These are phyloP conservation scores for Puntigrus tetrazona DNA, from an alignment of 2,113 vertebrate species.

Conservation along the genomic window DNA sequence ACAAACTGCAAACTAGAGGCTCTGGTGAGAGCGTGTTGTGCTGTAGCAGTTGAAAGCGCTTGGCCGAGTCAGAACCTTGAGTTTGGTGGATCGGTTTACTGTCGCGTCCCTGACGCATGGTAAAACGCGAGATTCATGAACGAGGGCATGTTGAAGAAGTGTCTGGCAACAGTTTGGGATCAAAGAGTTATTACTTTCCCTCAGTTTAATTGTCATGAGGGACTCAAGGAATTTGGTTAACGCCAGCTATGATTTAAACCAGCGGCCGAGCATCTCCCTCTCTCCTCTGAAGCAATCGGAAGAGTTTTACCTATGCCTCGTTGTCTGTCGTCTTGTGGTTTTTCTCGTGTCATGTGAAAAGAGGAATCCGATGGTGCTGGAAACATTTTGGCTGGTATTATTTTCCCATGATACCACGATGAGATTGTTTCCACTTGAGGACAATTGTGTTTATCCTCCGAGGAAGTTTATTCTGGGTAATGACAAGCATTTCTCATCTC, in stretches of 20 bases:
- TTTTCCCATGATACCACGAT: slow-evolving; percentile 30
- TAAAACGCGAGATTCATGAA: slow-evolving; percentile 43
- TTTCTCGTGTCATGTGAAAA: slow-evolving; percentile 22
- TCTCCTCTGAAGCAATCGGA: slow-evolving; percentile 5
- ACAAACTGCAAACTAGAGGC: neutral
- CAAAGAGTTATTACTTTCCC: slow-evolving; percentile 33
- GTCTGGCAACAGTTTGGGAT: slow-evolving; percentile 36
- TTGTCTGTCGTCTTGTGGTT: slow-evolving; percentile 7
- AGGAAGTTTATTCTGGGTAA: slow-evolving; percentile 35
- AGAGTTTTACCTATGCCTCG: slow-evolving; percentile 28
- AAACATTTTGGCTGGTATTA: slow-evolving; percentile 21
- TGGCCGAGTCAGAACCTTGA: slow-evolving; percentile 35
- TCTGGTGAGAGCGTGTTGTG: neutral
- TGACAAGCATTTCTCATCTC: slow-evolving; percentile 25
- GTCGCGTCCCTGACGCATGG: slow-evolving; percentile 35
- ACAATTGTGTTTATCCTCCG: slow-evolving; percentile 38
- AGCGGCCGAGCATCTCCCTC: neutral
- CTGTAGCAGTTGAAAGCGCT: neutral
- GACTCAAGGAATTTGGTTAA: slow-evolving; percentile 24
- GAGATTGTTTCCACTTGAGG: slow-evolving; percentile 25
- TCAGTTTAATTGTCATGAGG: slow-evolving; percentile 23
- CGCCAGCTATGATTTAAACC: slow-evolving; percentile 26
- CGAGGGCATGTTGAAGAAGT: slow-evolving; percentile 28
- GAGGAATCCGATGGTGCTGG: slow-evolving; percentile 2
- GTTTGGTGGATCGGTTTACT: slow-evolving; percentile 44